A percentile compares a stretch with the other conserved stretches of the same genome.
Conservation (phyloP, 2,797 vertebrate species). For the Crenichthys baileyi region DNA sequence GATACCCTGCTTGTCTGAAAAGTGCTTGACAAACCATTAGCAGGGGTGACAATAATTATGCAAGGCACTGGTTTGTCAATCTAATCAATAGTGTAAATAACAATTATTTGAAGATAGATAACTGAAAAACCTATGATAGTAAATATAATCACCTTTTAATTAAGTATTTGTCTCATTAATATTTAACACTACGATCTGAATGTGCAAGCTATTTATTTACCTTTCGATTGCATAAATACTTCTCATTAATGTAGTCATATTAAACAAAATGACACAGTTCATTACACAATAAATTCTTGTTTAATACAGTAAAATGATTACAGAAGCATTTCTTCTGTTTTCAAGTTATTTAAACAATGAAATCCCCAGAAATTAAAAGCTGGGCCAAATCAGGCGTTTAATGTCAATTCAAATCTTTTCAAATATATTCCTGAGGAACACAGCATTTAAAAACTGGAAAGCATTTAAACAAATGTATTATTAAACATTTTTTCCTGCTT, state of each 20-base stretch:
- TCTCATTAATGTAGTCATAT: neutral
- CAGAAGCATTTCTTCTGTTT: slow-evolving; percentile 73
- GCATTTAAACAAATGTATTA: slow-evolving; percentile 61
- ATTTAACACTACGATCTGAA: no score
- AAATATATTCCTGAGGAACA: slow-evolving; percentile 79
- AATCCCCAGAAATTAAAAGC: slow-evolving; percentile 61
- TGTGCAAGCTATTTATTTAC: no score
- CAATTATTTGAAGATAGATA: no score
- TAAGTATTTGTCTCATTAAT: no score
- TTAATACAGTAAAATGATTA: slow-evolving; percentile 81
- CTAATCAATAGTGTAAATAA: no score
- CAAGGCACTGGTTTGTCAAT: no score
- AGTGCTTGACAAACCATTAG: no score
- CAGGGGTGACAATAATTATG: no score
- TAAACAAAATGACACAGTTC: slow-evolving; percentile 43
- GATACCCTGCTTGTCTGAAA: neutral
- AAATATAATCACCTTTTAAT: no score
- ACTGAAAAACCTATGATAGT: no score
- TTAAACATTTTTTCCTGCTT: slow-evolving; percentile 49
- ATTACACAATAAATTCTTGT: slow-evolving; percentile 67
- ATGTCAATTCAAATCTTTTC: slow-evolving; percentile 68
- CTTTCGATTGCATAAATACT: neutral
- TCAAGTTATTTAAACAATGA: slow-evolving; percentile 63
- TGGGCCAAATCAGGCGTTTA: slow-evolving; percentile 66
- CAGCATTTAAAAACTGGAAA: slow-evolving; percentile 79